Evolutionary conservation across 2,113 vertebrate genomes (phyloP).

Genomic region (Tringa solitaria): DNA sequence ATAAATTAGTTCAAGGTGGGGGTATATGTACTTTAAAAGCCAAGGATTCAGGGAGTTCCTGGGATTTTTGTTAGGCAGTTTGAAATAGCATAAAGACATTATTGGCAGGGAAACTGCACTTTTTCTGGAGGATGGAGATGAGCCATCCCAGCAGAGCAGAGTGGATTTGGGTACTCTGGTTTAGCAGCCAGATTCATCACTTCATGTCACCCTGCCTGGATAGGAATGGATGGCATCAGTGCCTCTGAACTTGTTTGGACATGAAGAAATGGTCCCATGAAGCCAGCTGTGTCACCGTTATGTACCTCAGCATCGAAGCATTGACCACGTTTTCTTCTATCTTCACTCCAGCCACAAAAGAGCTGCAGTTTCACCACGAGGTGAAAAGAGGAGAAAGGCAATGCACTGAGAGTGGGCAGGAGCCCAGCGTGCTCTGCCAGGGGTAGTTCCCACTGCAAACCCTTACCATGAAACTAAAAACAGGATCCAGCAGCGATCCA

Average conservation of each 20-base stretch:
- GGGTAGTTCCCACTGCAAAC: background rate
- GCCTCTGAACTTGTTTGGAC: background rate
- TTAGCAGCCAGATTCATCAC: background rate
- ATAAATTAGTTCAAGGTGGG: background rate
- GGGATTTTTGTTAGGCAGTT: background rate
- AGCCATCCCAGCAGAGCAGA: background rate
- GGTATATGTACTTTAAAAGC: background rate
- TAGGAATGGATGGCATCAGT: background rate
- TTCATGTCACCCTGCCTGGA: background rate
- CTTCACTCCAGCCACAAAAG: background rate
- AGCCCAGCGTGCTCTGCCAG: background rate
- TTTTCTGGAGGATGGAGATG: background rate
- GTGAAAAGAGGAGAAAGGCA: background rate
- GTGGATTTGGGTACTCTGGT: background rate
- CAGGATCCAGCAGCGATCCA: accelerated
- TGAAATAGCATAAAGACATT: conserved; percentile 2
- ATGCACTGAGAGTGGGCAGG: background rate
- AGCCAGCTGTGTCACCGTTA: accelerated
- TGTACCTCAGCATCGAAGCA: background rate
- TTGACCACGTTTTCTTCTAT: background rate
- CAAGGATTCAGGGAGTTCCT: conserved; percentile 30
- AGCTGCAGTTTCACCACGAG: background rate
- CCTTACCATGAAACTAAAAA: background rate
- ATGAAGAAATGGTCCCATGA: background rate
- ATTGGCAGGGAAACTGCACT: background rate